Conservation (phyloP, 2,888 invertebrate species). For the Tethea ocularis region DNA sequence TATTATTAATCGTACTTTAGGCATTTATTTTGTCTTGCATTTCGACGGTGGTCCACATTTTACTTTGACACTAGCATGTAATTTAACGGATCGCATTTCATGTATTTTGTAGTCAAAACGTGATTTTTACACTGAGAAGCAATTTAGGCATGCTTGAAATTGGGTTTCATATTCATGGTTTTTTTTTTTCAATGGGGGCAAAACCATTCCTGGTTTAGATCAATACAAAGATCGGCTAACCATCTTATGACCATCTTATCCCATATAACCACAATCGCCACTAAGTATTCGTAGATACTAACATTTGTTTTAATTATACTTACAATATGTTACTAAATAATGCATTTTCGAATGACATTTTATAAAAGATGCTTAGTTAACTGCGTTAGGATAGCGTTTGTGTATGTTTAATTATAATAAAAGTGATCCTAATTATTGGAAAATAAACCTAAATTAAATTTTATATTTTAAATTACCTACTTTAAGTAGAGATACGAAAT, state of each 20-base stretch:
- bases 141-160: constrained; percentile 44
- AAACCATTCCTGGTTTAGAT: not conserved
- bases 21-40: not conserved
- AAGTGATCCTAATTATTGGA: not conserved
- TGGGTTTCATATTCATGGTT: constrained; percentile 27
- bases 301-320: not conserved
- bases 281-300: not conserved
- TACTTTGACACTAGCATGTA: constrained; percentile 11
- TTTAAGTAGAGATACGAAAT: not conserved
- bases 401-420: not conserved
- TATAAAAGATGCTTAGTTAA: not conserved
- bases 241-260: too few species aligned
- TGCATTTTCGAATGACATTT: not conserved
- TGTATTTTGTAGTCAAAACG: constrained; percentile 40
- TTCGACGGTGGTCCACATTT: not conserved
- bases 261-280: not conserved
- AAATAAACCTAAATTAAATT: not conserved
- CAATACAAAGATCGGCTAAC: not conserved
- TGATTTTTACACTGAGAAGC: constrained; percentile 33
- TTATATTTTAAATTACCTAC: too few species aligned
- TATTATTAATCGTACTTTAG: constrained; percentile 30
- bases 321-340: not conserved
- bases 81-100: constrained; percentile 37
- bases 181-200: not conserved
- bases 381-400: too few species aligned